Percentiles rank a stretch among this genome's conserved stretches.
phyloP scores from a whole-genome alignment of 2,797 vertebrate species.

The Trematomus bernacchii region DNA sequence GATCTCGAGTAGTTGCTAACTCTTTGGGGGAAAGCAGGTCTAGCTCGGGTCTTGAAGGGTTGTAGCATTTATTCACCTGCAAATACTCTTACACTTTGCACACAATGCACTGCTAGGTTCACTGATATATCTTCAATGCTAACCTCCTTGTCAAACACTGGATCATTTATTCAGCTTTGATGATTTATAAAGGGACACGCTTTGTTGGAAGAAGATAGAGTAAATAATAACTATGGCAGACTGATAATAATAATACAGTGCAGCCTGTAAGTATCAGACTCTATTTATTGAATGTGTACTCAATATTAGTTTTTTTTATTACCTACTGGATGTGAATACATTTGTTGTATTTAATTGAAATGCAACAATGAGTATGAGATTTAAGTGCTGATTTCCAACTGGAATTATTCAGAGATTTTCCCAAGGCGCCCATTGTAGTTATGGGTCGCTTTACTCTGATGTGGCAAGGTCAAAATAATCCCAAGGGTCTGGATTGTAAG shows the following conservation, averaged over 20 bases:
- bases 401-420: neutral
- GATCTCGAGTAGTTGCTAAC: too few relatives aligned
- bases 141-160: neutral
- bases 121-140: too few relatives aligned
- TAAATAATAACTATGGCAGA: conserved; percentile 1
- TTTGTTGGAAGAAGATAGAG: neutral
- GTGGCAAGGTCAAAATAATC: conserved; percentile 9
- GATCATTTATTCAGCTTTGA: conserved; percentile 21
- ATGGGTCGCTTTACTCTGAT: conserved; percentile 2
- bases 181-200: conserved; percentile 2
- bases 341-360: conserved; percentile 7
- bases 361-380: conserved; percentile 5
- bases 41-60: too few relatives aligned
- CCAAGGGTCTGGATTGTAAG: neutral
- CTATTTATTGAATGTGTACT: neutral
- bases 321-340: neutral
- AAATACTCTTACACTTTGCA: too few relatives aligned
- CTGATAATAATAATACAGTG: conserved; percentile 2
- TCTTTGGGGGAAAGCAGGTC: too few relatives aligned
- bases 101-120: too few relatives aligned
- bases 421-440: neutral
- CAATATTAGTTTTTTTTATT: conserved; percentile 10
- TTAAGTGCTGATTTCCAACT: conserved; percentile 11
- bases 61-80: too few relatives aligned
- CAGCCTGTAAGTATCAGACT: conserved; percentile 8